Base-by-base conservation (phyloP, 2,113 vertebrate species). In the Cephalopterus ornatus region DNA sequence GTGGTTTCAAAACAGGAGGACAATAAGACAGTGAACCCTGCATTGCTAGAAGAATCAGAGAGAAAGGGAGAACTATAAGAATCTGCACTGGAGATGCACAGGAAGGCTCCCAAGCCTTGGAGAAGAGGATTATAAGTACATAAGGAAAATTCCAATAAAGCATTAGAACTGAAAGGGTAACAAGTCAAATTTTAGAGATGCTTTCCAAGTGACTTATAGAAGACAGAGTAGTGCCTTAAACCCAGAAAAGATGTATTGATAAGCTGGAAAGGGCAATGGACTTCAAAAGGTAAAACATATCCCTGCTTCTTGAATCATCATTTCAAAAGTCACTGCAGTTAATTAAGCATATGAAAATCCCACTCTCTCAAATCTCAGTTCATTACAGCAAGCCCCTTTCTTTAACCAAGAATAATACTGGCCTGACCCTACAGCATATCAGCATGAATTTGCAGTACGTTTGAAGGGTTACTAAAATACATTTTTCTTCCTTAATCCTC, bases 1-100 rank as follows among this genome's bases (percentile, higher is more conserved):
- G 85, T 50, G 79, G 90, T 83, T 95, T 90, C 67, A 70, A 80
- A 85, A 47, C 33, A 80, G 46, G 27, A 90, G 72, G 30, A 88
- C 56, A 86, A 2, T 70, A 86, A 39, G 35, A 76, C 58, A 90
- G 8, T 37, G 50, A 94, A 79, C 12, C 7, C 33, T 78, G 46
- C 37, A 62, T 27, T 0, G 0, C 47, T 27, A 50, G 28, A 58
- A 55, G 8, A 90, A 74, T 55, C 37, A 17, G 32, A 71, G n/a
- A 49, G 37, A 65, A 93, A 73, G 6, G 8, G 21, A 1, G 19
- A 27, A 76, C 53, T 86, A 42, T 10, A 86, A 71, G 46, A 86
- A 77, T 39, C 47, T 63, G 68, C 30, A 67, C 35, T 21, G 1
- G 6, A 80, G 78, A 19, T 46, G 37, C 10, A 58, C 21, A 72